phyloP scores from a whole-genome alignment of 2,797 vertebrate species.

The Enteromius thamalakanensis region DNA sequence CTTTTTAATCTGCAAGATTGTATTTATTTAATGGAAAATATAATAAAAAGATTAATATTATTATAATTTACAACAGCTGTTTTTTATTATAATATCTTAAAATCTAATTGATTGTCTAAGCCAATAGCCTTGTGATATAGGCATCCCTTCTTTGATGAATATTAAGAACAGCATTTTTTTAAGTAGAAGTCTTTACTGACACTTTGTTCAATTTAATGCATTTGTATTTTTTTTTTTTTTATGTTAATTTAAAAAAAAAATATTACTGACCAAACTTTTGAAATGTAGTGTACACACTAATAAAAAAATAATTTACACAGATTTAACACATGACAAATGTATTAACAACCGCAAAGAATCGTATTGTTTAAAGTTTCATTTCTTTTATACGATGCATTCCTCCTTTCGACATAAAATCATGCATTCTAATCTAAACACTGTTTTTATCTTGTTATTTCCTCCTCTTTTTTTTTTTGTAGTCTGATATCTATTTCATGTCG shows the following conservation, averaged over 20 bases:
- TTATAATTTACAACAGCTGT: neutral
- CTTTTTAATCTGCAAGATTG: neutral
- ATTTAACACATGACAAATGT: neutral
- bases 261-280: neutral
- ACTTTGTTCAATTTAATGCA: neutral
- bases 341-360: neutral
- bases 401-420: neutral
- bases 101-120: neutral
- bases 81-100: neutral
- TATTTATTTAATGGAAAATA: neutral
- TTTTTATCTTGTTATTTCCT: neutral
- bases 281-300: neutral
- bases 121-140: neutral
- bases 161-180: neutral
- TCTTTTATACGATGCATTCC: neutral
- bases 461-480: conserved; percentile 76
- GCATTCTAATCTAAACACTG: conserved; percentile 16
- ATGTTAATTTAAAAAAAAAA: no score
- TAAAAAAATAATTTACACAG: neutral
- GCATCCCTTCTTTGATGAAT: neutral
- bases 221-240: no score
- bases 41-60: no score
- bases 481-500: conserved; percentile 96
- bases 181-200: neutral
- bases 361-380: neutral